Percentiles rank a stretch among this genome's conserved stretches.
These are phyloP conservation scores for Lanius ludovicianus DNA, from an alignment of 2,113 vertebrate species.

Conservation along the genomic window DNA sequence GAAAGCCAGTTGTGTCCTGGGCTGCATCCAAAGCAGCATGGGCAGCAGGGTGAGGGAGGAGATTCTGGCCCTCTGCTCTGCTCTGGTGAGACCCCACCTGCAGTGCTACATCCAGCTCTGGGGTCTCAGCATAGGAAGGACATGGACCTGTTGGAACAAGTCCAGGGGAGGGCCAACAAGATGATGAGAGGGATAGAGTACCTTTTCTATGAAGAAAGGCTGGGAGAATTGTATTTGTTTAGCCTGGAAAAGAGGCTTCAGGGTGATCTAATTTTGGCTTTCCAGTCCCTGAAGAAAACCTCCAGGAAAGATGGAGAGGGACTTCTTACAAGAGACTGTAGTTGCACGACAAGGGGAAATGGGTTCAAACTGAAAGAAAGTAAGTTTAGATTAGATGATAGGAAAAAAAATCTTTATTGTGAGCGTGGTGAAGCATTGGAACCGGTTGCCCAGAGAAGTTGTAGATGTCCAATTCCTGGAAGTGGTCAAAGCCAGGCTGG, in stretches of 20 bases:
- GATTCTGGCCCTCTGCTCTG: neutral
- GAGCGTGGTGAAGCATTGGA: neutral
- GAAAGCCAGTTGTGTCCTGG: fast-evolving
- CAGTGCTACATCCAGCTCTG: neutral
- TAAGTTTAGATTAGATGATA: neutral
- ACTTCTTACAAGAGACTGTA: neutral
- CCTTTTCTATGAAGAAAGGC: neutral
- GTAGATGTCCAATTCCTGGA: neutral
- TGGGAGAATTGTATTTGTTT: neutral
- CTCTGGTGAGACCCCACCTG: neutral
- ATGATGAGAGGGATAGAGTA: neutral
- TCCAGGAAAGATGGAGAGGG: neutral
- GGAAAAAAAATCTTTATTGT: neutral
- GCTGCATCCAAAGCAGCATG: fast-evolving
- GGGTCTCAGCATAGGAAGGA: neutral
- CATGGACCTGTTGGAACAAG: fast-evolving
- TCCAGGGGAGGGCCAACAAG: neutral
- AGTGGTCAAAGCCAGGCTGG: neutral
- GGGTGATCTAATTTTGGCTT: neutral
- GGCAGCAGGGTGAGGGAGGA: neutral
- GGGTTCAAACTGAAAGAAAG: neutral
- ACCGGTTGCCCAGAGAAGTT: neutral
- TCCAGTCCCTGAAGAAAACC: neutral
- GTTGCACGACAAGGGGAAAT: neutral
- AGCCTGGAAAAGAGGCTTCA: neutral